Percentiles rank a stretch among this genome's conserved stretches.
Conservation (phyloP, 2,797 vertebrate genomes). For the Heterohyrax brucei region DNA sequence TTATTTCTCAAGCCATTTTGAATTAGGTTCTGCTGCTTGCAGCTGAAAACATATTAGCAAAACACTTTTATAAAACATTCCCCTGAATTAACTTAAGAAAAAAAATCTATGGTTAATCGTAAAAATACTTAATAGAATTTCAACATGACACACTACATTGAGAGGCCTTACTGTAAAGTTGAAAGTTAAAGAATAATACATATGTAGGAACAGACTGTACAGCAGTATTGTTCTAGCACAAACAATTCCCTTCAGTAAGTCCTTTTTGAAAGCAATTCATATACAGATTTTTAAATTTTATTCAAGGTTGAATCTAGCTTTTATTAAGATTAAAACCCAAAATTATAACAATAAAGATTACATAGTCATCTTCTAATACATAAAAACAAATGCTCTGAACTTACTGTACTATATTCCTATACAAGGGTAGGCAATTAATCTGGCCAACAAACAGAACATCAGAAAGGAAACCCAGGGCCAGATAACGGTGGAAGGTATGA, state of each 20-base stretch:
- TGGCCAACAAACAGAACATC: conserved; percentile 36
- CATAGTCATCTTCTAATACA: background rate
- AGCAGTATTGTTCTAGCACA: conserved; percentile 25
- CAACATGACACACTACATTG: conserved; percentile 22
- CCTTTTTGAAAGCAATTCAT: conserved; percentile 46
- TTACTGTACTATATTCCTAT: background rate
- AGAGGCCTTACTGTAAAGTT: background rate
- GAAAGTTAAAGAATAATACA: conserved; percentile 48
- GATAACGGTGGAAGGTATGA: background rate
- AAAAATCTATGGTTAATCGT: conserved; percentile 48
- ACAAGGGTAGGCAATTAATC: background rate
- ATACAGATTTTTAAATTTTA: conserved; percentile 65
- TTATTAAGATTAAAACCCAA: conserved; percentile 21
- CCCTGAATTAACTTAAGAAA: conserved; percentile 40
- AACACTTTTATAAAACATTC: conserved; percentile 38
- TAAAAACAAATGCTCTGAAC: background rate
- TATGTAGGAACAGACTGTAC: conserved; percentile 38
- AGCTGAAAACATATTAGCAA: conserved; percentile 55
- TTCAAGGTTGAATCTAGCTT: conserved; percentile 40
- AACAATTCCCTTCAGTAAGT: conserved; percentile 21
- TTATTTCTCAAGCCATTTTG: conserved; percentile 57
- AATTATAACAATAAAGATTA: conserved; percentile 49
- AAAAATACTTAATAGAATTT: conserved; percentile 57
- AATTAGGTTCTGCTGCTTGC: conserved; percentile 50
- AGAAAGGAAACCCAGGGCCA: conserved; percentile 3